Conservation (phyloP, 2,113 vertebrate genomes). For the Carassius auratus region DNA sequence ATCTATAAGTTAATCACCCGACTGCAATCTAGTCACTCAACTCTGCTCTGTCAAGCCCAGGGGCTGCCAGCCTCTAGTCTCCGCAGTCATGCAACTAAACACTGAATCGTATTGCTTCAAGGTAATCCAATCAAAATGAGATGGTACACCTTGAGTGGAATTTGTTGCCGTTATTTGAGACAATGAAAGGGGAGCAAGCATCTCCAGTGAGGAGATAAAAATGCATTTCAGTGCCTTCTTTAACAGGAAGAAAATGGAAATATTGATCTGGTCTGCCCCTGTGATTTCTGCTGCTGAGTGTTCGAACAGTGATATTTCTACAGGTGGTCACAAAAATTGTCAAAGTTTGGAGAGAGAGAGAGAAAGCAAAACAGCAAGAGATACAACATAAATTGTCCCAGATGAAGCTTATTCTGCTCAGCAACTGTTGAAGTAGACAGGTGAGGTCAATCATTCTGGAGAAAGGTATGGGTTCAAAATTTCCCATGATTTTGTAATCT, state of each 20-base stretch:
- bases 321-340: background rate
- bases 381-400: background rate
- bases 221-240: slow-evolving; percentile 35
- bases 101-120: slow-evolving; percentile 7
- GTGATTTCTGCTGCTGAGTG: slow-evolving; percentile 16
- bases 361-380: background rate
- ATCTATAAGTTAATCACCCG: background rate
- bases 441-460: background rate
- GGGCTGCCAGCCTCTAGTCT: background rate
- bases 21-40: background rate
- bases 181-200: slow-evolving; percentile 28
- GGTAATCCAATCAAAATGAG: slow-evolving; percentile 32
- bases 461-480: background rate
- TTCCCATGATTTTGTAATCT: background rate
- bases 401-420: background rate
- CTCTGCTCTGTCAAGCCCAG: background rate
- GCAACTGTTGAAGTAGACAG: background rate
- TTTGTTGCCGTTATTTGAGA: slow-evolving; percentile 27
- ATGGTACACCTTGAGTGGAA: background rate
- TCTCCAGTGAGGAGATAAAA: slow-evolving; percentile 20
- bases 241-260: slow-evolving; percentile 19
- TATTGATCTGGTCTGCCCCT: slow-evolving; percentile 46
- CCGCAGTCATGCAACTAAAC: background rate
- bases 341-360: background rate
- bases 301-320: background rate